Evolutionary conservation across 1,140 invertebrate genomes (phyloP).

Genomic region (Alviniconcha marisindica): DNA sequence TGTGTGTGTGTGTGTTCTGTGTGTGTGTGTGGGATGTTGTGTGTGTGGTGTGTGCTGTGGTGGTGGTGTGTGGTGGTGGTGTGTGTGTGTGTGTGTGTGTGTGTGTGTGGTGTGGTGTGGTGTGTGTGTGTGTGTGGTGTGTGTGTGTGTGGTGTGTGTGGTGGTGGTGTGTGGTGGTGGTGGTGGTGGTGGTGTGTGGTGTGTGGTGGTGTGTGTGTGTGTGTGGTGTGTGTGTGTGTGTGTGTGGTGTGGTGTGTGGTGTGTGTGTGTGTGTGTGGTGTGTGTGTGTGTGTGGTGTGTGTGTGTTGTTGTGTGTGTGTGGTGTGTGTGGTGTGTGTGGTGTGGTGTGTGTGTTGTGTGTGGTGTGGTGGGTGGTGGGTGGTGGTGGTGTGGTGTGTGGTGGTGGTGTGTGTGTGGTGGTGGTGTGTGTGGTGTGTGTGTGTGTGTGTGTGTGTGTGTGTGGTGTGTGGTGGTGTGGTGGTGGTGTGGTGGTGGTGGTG

Average conservation of each 20-base stretch:
- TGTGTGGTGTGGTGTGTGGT: no score
- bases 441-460: not conserved
- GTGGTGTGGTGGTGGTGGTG: no score
- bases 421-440: not conserved
- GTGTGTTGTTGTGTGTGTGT: not conserved
- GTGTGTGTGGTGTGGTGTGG: not conserved
- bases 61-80: not conserved
- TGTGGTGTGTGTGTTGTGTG: not conserved
- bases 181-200: not conserved
- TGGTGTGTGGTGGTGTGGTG: not conserved
- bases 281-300: not conserved
- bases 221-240: no score
- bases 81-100: not conserved
- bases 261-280: not conserved
- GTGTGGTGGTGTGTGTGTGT: not conserved
- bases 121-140: not conserved
- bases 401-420: no score
- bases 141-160: not conserved
- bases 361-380: not conserved
- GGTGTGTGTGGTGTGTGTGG: not conserved
- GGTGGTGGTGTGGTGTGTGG: no score
- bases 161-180: not conserved
- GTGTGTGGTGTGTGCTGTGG: not conserved
- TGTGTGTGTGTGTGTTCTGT: slow-evolving; percentile 2
- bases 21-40: slow-evolving; percentile 4